A percentile compares a stretch with the other conserved stretches of the same genome.
phyloP scores from a whole-genome alignment of 2,888 invertebrate species.

The Omphaloscelis lunosa region DNA sequence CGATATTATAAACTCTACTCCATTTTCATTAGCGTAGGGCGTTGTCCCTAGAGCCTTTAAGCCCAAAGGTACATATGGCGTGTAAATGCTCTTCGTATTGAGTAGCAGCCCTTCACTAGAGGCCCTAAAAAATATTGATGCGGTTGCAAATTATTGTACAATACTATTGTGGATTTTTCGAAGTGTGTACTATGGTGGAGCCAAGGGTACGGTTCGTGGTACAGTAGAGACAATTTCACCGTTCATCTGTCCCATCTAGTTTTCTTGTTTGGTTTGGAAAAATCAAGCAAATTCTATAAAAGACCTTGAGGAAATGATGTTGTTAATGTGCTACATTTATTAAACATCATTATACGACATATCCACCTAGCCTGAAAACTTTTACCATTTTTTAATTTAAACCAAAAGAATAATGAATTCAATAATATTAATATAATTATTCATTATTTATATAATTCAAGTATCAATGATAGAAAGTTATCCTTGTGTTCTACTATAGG shows the following conservation, averaged over 20 bases:
- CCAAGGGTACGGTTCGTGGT: background rate
- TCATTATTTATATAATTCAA: no score
- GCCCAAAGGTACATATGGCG: constrained; percentile 89
- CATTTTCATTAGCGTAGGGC: constrained; percentile 81
- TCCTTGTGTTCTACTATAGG: background rate
- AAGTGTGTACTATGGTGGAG: background rate
- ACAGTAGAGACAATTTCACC: background rate
- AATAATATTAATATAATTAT: no score
- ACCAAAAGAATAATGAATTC: background rate
- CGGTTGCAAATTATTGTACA: constrained; percentile 69
- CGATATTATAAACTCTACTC: constrained; percentile 71
- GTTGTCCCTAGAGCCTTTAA: constrained; percentile 80
- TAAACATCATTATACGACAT: background rate
- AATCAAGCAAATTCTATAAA: background rate
- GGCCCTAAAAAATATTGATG: constrained; percentile 73
- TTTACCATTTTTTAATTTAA: background rate
- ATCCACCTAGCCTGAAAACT: background rate
- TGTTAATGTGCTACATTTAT: background rate
- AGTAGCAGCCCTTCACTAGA: constrained; percentile 71
- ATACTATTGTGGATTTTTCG: constrained; percentile 61
- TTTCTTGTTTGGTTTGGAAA: background rate
- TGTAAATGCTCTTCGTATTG: constrained; percentile 89
- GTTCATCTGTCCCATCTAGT: no score
- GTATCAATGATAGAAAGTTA: background rate
- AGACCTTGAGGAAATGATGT: background rate